phyloP scores from a whole-genome alignment of 2,888 invertebrate genomes.

The Cheilosia impressa region DNA sequence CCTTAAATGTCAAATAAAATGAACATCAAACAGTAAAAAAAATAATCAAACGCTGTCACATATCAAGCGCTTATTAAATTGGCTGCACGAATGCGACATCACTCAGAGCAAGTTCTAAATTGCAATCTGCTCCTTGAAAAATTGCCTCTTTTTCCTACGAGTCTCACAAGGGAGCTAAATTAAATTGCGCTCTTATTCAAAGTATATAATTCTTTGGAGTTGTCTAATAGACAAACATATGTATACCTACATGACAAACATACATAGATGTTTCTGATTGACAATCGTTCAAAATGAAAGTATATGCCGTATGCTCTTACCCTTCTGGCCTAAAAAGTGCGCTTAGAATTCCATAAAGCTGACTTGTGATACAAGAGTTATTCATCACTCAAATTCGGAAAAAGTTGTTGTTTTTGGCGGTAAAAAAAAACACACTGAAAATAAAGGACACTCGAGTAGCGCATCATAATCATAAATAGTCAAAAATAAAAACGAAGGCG shows the following conservation, averaged over 20 bases:
- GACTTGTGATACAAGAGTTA: background rate
- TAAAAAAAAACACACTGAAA: background rate
- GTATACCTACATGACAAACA: no score
- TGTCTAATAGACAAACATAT: no score
- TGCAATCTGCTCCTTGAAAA: conserved; percentile 1
- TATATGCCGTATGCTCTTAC: no score
- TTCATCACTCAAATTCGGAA: background rate
- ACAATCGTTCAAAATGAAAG: no score
- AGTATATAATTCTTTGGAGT: background rate
- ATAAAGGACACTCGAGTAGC: background rate
- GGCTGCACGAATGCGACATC: background rate
- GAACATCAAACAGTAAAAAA: background rate
- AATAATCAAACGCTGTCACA: background rate
- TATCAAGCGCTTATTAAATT: background rate
- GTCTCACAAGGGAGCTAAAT: conserved; percentile 14
- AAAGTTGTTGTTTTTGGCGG: background rate
- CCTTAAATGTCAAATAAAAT: conserved; percentile 16
- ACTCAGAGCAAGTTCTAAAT: conserved; percentile 4
- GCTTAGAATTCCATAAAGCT: conserved; percentile 9
- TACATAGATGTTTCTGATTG: no score
- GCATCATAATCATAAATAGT: background rate
- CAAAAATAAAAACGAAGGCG: background rate
- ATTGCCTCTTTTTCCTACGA: conserved; percentile 17
- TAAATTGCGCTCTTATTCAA: conserved; percentile 2
- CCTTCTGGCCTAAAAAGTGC: background rate